Conservation (phyloP, 1,140 invertebrate species). For the Gonioctena quinquepunctata region DNA sequence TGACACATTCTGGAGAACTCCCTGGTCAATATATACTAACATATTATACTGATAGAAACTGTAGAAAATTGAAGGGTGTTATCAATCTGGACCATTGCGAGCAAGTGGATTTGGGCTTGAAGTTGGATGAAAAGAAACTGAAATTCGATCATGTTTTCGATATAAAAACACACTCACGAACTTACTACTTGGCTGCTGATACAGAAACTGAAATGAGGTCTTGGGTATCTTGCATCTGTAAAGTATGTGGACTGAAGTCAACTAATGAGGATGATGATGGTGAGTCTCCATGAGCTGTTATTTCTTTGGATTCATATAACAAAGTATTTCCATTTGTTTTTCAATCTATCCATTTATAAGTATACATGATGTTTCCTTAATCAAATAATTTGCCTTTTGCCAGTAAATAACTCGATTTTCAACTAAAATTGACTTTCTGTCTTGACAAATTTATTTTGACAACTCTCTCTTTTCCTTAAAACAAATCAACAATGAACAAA, state of each 20-base stretch:
- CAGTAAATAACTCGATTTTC: no score
- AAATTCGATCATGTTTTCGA: conserved; percentile 87
- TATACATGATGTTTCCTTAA: no score
- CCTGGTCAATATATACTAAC: conserved; percentile 92
- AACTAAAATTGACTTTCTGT: no score
- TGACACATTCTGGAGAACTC: conserved; percentile 85
- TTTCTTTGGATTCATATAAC: no score
- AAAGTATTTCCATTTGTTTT: no score
- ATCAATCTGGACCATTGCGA: conserved; percentile 95
- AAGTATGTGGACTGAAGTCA: conserved; percentile 85
- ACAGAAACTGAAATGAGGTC: conserved; percentile 90
- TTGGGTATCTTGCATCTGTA: conserved; percentile 93
- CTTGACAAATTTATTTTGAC: no score
- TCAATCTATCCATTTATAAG: no score
- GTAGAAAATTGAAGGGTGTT: conserved; percentile 84
- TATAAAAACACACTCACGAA: conserved; percentile 83
- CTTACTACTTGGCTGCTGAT: conserved; percentile 90
- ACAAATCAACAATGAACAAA: no score
- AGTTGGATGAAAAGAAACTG: conserved; percentile 78
- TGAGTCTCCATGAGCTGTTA: no score
- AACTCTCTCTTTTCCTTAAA: no score
- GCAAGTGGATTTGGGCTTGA: conserved; percentile 88
- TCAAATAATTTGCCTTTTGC: no score
- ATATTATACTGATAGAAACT: conserved; percentile 88
- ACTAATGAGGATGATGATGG: conserved; percentile 72